These are phyloP conservation scores for human DNA, from an alignment of 2,113 vertebrate genomes.

Conservation along the genomic window DNA sequence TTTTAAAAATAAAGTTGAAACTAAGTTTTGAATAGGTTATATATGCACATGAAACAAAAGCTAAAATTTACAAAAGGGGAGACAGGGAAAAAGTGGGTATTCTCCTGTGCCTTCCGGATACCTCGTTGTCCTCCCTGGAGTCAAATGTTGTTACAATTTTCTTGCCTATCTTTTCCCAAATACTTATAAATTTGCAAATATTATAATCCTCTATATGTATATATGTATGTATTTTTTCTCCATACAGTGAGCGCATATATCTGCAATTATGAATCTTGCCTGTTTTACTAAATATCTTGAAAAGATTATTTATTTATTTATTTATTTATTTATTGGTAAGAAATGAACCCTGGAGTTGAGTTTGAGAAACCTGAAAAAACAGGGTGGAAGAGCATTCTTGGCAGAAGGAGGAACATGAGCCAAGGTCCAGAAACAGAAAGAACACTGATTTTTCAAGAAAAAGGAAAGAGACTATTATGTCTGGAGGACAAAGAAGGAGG, in stretches of 20 bases:
- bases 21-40: not conserved
- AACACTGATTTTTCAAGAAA: not conserved
- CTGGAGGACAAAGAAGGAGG: not conserved
- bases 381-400: not conserved
- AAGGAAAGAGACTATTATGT: not conserved
- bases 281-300: not conserved
- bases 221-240: not conserved
- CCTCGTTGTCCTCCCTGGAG: not conserved
- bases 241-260: too few relatives aligned
- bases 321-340: not conserved
- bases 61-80: not conserved
- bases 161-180: not conserved
- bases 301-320: not conserved
- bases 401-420: not conserved
- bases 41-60: not conserved
- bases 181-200: not conserved
- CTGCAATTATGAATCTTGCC: not conserved
- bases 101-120: not conserved
- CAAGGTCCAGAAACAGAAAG: not conserved
- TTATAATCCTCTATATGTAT: not conserved
- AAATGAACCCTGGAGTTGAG: not conserved
- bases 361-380: not conserved
- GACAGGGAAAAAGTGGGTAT: fast-evolving
- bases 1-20: not conserved
- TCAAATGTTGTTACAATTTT: not conserved